These are phyloP conservation scores for Papilio aristodemus DNA, from an alignment of 1,140 invertebrate species.

Conservation along the genomic window DNA sequence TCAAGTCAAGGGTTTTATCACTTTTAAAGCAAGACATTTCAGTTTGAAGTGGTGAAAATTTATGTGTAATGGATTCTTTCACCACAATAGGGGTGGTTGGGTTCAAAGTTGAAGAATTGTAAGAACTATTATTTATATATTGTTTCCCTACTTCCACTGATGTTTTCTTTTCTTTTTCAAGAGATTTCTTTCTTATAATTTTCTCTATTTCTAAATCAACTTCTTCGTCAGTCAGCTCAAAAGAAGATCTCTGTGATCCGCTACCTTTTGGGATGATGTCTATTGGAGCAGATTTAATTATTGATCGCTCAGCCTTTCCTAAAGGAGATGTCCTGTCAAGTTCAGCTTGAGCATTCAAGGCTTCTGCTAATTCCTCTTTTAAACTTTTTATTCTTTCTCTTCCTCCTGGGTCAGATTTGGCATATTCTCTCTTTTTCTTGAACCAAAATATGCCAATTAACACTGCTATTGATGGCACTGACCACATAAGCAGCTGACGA, in stretches of 20 bases:
- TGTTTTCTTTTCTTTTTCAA: slow-evolving; percentile 70
- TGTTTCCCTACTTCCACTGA: slow-evolving; percentile 49
- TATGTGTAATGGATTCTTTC: slow-evolving; percentile 48
- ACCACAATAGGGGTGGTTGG: slow-evolving; percentile 49
- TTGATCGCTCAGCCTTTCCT: slow-evolving; percentile 62
- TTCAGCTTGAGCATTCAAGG: slow-evolving; percentile 64
- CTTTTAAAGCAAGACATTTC: slow-evolving; percentile 48
- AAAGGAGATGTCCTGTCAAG: slow-evolving; percentile 52
- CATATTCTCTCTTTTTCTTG: slow-evolving; percentile 82
- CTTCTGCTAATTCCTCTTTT: slow-evolving; percentile 76
- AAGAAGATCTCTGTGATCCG: slow-evolving; percentile 76
- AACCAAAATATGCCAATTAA: slow-evolving; percentile 84
- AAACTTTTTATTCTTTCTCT: slow-evolving; percentile 78
- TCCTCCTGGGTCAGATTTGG: slow-evolving; percentile 80
- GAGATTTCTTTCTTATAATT: slow-evolving; percentile 73
- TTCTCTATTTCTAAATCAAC: slow-evolving; percentile 83
- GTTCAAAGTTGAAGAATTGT: slow-evolving; percentile 17
- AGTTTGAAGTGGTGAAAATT: slow-evolving; percentile 52
- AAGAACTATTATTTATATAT: slow-evolving; percentile 39
- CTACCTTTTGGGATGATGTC: slow-evolving; percentile 80
- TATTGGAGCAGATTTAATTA: slow-evolving; percentile 81
- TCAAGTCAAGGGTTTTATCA: slow-evolving; percentile 45
- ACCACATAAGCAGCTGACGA: slow-evolving; percentile 83
- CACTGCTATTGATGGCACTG: slow-evolving; percentile 82
- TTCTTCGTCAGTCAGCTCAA: slow-evolving; percentile 82